Evolutionary conservation across 2,888 invertebrate species (phyloP).

Genomic region (Trileptium ribeirensis): DNA sequence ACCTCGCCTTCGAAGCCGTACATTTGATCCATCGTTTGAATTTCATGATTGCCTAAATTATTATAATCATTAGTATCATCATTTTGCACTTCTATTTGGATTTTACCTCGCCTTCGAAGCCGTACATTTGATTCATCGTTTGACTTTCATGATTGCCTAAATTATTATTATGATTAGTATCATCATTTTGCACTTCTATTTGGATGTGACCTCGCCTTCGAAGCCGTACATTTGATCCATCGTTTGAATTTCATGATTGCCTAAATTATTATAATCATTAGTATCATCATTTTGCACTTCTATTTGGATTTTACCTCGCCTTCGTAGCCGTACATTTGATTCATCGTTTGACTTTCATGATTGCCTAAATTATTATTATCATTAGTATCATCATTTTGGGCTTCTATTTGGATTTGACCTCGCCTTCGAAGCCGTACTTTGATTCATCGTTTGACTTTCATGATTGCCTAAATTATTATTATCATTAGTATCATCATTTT

Average conservation of each 20-base stretch:
- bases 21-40: conserved; percentile 96
- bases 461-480: too few species aligned
- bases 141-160: conserved; percentile 89
- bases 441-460: too few species aligned
- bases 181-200: too few species aligned
- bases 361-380: too few species aligned
- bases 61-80: too few species aligned
- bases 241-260: neutral
- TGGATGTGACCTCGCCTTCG: neutral
- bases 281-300: too few species aligned
- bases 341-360: conserved; percentile 95
- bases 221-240: neutral
- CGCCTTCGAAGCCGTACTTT: too few species aligned
- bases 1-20: conserved; percentile 99
- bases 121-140: conserved; percentile 98
- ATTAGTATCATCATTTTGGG: too few species aligned
- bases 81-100: too few species aligned
- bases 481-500: too few species aligned
- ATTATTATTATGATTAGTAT: conserved; percentile 37
- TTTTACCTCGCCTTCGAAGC: conserved; percentile 56
- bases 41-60: conserved; percentile 95
- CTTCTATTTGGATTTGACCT: too few species aligned
- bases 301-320: conserved; percentile 96
- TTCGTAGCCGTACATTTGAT: conserved; percentile 98
- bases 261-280: too few species aligned